Base-by-base conservation (phyloP, 2,113 vertebrate species). In the Ifrita kowaldi region DNA sequence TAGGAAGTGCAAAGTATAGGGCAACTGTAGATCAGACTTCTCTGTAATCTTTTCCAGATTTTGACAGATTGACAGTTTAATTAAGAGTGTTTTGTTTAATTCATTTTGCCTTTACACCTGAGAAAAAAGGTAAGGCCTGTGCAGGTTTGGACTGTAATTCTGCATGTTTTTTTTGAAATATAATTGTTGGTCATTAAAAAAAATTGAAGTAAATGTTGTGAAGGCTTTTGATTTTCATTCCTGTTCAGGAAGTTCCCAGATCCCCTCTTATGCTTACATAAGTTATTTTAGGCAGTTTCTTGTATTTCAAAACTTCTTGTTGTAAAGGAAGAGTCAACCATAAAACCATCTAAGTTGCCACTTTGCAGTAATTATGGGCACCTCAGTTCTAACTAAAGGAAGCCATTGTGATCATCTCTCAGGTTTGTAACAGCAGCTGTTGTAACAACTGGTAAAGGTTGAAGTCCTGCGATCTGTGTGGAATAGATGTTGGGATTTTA, bases 181-280 rank as follows among this genome's bases (percentile, higher is more conserved):
- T 64, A 94, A 77, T 95, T 91, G 59, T 93, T 94, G 78, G 57
- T 62, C 71, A 86, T 93, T 95, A 92, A 92, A 94, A 77, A 83
- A 89, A 75, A 81, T 42, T 55, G 32, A 87, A 87, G 24, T 63
- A 60, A 87, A 67, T 75, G 41, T 73, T 88, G 44, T 50, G 50
- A 86, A 95, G 71, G 33, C 68, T 93, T 93, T 93, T 92, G 64
- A 84, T 94, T 96, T 94, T 94, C 74, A 73, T 93, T 84, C 70
- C 47, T 60, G 19, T 81, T 93, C 30, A 76, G 62, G 53, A 95
- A 79, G 73, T 78, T 97, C 71, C 53, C 62, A 91, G 26, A 69
- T 84, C 57, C 11, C 12, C 32, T 41, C 55, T 71, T 71, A 67
- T 2, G 4, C 47, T 91, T 90, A 52, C 19, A 2, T 42, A 64